Base-by-base conservation (phyloP, 2,797 vertebrate species). In the Neosalanx taihuensis region DNA sequence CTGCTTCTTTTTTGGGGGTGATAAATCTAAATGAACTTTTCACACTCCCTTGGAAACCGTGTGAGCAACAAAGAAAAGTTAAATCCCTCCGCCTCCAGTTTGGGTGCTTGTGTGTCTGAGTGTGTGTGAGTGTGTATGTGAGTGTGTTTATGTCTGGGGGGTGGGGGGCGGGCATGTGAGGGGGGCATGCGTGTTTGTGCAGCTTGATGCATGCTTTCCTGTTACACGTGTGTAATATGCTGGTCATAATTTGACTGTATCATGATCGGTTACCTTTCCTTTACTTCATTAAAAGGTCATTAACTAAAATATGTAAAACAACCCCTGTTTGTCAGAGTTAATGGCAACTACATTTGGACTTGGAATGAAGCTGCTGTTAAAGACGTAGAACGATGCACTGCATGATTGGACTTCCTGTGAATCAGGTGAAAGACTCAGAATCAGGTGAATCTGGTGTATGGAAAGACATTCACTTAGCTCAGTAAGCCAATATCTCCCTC, bases 21-120 rank as follows among this genome's bases (percentile, higher is more conserved):
- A 90, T 94, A 91, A 94, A 95, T 93, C 90, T 86, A 93, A 86
- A 93, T 91, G 93, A 97, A 98, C 96, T 96, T 93, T 94, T 96
- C 94, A 92, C 88, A 92, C 93, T 95, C 95, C 95, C 95, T 89
- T 83, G 90, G 95, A 92, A 94, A 90, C 83, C 79, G 84, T 87
- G 80, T 82, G 84, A 91, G 90, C 92, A 89, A 90, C 87, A 87
- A 72, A 92, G 86, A 83, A 84, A 91, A 93, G 89, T 92, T 92
- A 89, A 85, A 81, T 79, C 76, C 71, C 59, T 73, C 70, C 58
- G 69, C 75, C 78, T 76, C 76, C 78, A 64, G 76, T 78, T 31
- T 33, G 23, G 67, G 30, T 53, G 20, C 35, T 49, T 1, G 37
- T 53, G 29, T 13, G 37, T 64, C n/a, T 49, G 13, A 73, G 58